Percentiles rank a stretch among this genome's conserved stretches.
These are phyloP conservation scores for Drosophila koepferae DNA, from an alignment of 2,888 invertebrate genomes.

Conservation along the genomic window DNA sequence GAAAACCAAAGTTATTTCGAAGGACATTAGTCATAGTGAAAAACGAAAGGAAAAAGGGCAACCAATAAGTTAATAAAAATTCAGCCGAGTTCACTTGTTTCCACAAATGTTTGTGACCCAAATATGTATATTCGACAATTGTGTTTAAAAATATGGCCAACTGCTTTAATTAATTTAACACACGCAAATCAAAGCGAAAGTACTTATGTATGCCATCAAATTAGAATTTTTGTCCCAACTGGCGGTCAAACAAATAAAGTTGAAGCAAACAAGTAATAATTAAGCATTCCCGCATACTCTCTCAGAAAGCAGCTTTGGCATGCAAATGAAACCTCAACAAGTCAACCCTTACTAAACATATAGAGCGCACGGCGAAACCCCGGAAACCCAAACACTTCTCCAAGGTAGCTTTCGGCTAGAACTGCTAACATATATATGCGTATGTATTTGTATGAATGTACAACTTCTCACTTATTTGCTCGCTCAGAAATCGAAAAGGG, in stretches of 20 bases:
- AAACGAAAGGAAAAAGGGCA: neutral
- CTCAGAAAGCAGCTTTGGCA: slow-evolving; percentile 46
- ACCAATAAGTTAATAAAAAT: neutral
- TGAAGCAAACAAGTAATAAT: slow-evolving; percentile 69
- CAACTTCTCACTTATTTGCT: slow-evolving; percentile 17
- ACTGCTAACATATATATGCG: neutral
- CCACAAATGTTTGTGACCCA: slow-evolving; percentile 1
- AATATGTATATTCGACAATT: slow-evolving; percentile 1
- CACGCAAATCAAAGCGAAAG: slow-evolving; percentile 63
- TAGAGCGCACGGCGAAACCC: slow-evolving; percentile 33
- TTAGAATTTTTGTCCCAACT: slow-evolving; percentile 51
- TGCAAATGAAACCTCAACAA: slow-evolving; percentile 80
- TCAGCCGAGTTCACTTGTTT: neutral
- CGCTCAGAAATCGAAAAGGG: neutral
- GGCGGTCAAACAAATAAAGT: slow-evolving; percentile 49
- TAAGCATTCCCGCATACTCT: slow-evolving; percentile 50
- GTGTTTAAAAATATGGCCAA: slow-evolving; percentile 23
- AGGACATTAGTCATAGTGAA: neutral
- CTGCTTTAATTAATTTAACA: slow-evolving; percentile 24
- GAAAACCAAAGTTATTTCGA: neutral
- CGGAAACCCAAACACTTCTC: slow-evolving; percentile 68
- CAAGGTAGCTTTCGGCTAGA: slow-evolving; percentile 31
- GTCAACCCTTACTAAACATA: slow-evolving; percentile 53
- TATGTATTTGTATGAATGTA: neutral
- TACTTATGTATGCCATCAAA: slow-evolving; percentile 52